Conservation (phyloP, 2,113 vertebrate genomes). For the Otocyon megalotis region DNA sequence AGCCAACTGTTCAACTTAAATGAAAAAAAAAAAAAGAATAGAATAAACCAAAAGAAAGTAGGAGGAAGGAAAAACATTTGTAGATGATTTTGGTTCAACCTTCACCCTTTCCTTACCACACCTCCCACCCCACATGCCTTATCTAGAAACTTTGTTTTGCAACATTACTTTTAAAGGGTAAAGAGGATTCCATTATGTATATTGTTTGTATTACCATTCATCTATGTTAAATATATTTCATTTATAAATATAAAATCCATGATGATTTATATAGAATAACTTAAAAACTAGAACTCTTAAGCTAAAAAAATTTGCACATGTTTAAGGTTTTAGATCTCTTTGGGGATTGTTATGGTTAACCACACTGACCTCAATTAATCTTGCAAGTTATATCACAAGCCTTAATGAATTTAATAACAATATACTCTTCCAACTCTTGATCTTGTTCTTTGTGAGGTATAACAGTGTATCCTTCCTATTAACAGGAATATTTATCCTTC, state of each 20-base stretch:
- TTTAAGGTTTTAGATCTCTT: background rate
- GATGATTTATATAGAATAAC: background rate
- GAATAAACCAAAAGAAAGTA: background rate
- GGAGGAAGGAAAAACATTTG: background rate
- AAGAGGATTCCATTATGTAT: background rate
- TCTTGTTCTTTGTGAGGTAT: background rate
- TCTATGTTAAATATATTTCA: background rate
- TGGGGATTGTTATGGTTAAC: background rate
- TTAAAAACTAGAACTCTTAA: background rate
- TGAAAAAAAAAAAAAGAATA: background rate
- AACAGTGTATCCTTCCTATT: background rate
- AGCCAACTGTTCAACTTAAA: background rate
- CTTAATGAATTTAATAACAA: background rate
- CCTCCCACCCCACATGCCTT: background rate
- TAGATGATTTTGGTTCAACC: background rate
- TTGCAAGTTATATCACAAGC: background rate
- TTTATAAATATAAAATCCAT: background rate
- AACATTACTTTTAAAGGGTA: background rate
- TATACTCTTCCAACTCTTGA: background rate
- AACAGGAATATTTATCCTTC: background rate
- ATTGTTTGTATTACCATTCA: background rate
- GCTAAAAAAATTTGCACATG: background rate
- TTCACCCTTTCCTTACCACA: background rate
- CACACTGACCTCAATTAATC: background rate
- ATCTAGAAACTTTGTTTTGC: background rate